These are phyloP conservation scores for Chrysopilus asiliformis DNA, from an alignment of 2,888 invertebrate species.

Conservation along the genomic window DNA sequence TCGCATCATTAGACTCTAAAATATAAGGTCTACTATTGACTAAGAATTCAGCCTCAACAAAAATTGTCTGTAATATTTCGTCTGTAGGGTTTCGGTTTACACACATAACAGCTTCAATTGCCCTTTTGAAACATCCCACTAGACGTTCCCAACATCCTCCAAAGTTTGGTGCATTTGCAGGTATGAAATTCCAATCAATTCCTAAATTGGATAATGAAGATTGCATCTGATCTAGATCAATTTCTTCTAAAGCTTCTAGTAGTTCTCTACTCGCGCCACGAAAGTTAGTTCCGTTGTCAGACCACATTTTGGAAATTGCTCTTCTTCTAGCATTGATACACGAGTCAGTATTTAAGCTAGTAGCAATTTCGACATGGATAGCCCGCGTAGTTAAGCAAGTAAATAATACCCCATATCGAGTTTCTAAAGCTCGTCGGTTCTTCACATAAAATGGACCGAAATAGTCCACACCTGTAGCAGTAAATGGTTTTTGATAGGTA, in stretches of 20 bases:
- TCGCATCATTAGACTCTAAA: slow-evolving; percentile 6
- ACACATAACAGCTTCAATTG: slow-evolving; percentile 11
- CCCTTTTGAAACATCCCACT: slow-evolving; percentile 15
- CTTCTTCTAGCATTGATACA: slow-evolving; percentile 12
- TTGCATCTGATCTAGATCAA: slow-evolving; percentile 3
- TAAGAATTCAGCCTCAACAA: slow-evolving; percentile 8
- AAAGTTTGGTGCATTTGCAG: slow-evolving; percentile 16
- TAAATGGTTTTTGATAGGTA: too few species aligned
- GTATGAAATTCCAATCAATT: slow-evolving; percentile 18
- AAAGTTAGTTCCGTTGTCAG: too few species aligned
- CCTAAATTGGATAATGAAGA: too few species aligned
- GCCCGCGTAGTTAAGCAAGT: slow-evolving; percentile 15
- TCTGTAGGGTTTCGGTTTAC: slow-evolving; percentile 15
- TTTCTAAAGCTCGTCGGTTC: slow-evolving; percentile 9
- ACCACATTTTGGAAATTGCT: too few species aligned
- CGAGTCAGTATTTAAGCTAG: slow-evolving; percentile 8
- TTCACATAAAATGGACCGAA: too few species aligned
- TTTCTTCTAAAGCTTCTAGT: slow-evolving; percentile 11
- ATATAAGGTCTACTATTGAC: slow-evolving; percentile 6
- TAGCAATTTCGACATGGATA: slow-evolving; percentile 12
- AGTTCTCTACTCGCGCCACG: too few species aligned
- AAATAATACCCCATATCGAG: too few species aligned
- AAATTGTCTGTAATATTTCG: too few species aligned
- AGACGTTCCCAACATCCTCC: too few species aligned
- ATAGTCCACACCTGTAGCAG: too few species aligned